Base-by-base conservation (phyloP, 2,113 vertebrate genomes). In the Progne subis region DNA sequence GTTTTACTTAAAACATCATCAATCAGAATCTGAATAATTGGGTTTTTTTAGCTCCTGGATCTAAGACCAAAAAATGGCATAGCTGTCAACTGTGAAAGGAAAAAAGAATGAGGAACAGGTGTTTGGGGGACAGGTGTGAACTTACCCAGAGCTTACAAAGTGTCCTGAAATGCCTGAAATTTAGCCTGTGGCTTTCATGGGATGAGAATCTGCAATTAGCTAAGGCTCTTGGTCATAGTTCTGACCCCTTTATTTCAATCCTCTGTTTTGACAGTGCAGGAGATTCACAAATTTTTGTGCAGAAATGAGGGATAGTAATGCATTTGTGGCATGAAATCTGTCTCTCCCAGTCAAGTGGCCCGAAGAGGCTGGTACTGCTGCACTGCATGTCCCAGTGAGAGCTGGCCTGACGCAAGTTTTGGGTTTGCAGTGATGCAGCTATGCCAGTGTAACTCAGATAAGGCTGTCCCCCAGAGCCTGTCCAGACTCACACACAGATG, bases 301-400 rank as follows among this genome's bases (percentile, higher is more conserved):
- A 49, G 59, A 70, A 77, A 41, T 21, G 34, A 57, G 13, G 34
- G 20, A 25, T 6, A 50, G 12, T 9, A 44, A 32, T 28, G 14
- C 0, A 0, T 50, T 86, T 71, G 19, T 57, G 37, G 18, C 24
- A 46, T 14, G 63, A 88, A 78, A 18, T 5, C 8, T 63, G 6
- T 55, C 49, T 69, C 53, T 64, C 44, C 31, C 17, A 25, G 63
- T 14, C 24, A 63, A 68, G 57, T 0, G 0, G 25, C 47, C 18
- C 1, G 4, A 78, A 37, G 34, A 49, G 17, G 46, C 50, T 65
- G 56, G 34, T n/a, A 4, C 52, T 69, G 46, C 71, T 56, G n/a
- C 37, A 12, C 39, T 3, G 14, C 8, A 4, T 3, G 4, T 46
- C 34, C 29, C n/a, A 9, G 16, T 2, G 24, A 1, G 6, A 76